Evolutionary conservation across 2,888 invertebrate genomes (phyloP).

Genomic region (Leucoma salicis): DNA sequence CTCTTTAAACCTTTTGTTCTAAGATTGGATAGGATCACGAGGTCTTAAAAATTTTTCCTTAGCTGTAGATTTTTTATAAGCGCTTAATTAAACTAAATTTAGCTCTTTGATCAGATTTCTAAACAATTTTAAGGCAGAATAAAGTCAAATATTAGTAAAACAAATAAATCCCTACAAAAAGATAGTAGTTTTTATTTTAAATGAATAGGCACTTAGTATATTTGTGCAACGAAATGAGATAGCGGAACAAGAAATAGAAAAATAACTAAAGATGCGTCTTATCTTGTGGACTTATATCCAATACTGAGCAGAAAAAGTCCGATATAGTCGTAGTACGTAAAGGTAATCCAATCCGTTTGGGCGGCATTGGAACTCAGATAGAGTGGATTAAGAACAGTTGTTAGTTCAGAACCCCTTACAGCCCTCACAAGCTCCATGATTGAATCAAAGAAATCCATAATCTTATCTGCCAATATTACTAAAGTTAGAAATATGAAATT

Average conservation of each 20-base stretch:
- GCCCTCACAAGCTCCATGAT: constrained; percentile 31
- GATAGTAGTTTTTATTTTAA: too few relatives aligned
- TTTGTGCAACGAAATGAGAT: too few relatives aligned
- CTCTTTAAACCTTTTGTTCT: constrained; percentile 37
- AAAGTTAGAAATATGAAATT: constrained; percentile 50
- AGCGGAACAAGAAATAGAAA: constrained; percentile 2
- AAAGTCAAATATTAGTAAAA: too few relatives aligned
- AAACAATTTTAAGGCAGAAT: too few relatives aligned
- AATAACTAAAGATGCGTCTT: constrained; percentile 24
- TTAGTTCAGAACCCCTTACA: constrained; percentile 39
- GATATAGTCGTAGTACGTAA: constrained; percentile 35
- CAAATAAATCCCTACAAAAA: too few relatives aligned
- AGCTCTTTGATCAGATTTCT: too few relatives aligned
- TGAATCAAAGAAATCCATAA: constrained; percentile 46
- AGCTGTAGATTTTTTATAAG: constrained; percentile 11
- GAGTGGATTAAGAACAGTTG: constrained; percentile 41
- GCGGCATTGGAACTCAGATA: constrained; percentile 37
- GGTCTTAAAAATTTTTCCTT: constrained; percentile 32
- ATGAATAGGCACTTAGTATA: too few relatives aligned
- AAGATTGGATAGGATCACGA: constrained; percentile 35
- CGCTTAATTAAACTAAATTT: too few relatives aligned
- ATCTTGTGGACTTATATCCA: constrained; percentile 31
- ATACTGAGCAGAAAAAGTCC: constrained; percentile 37
- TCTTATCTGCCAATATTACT: constrained; percentile 34
- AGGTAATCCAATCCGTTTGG: constrained; percentile 44